A percentile compares a stretch with the other conserved stretches of the same genome.
Evolutionary conservation across 2,888 invertebrate genomes (phyloP).

Genomic region (Ashinkailepas kermadecensis): DNA sequence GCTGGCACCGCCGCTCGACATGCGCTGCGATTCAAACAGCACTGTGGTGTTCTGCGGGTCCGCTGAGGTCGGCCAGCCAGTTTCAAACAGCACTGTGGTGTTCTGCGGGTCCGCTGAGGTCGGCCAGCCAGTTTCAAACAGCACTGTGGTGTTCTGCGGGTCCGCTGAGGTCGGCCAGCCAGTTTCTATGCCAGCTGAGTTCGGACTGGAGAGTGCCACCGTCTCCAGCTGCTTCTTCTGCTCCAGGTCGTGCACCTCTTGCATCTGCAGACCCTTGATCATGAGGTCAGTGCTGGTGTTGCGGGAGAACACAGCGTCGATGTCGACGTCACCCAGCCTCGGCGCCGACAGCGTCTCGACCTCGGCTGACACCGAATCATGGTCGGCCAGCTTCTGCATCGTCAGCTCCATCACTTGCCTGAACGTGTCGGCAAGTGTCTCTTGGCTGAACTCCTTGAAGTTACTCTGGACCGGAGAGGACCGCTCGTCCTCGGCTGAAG

Average conservation of each 20-base stretch:
- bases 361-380: not conserved
- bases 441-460: not conserved
- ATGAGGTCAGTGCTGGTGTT: constrained; percentile 4
- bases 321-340: not conserved
- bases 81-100: not conserved
- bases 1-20: not conserved
- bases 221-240: not conserved
- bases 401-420: not conserved
- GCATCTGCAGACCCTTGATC: constrained; percentile 5
- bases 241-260: not conserved
- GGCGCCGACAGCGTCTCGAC: not conserved
- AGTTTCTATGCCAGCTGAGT: not conserved
- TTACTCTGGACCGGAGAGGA: not conserved
- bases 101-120: too few relatives aligned
- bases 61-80: too few relatives aligned
- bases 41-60: too few relatives aligned
- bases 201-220: not conserved
- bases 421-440: not conserved
- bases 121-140: not conserved
- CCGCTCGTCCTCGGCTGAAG: not conserved
- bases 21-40: not conserved
- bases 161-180: not conserved
- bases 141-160: too few relatives aligned
- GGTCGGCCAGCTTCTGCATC: not conserved
- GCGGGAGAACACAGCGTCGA: not conserved